Evolutionary conservation across 2,888 invertebrate genomes (phyloP), one percentile per base, ranked within the genome.

Genomic region (Elysia crispata): DNA sequence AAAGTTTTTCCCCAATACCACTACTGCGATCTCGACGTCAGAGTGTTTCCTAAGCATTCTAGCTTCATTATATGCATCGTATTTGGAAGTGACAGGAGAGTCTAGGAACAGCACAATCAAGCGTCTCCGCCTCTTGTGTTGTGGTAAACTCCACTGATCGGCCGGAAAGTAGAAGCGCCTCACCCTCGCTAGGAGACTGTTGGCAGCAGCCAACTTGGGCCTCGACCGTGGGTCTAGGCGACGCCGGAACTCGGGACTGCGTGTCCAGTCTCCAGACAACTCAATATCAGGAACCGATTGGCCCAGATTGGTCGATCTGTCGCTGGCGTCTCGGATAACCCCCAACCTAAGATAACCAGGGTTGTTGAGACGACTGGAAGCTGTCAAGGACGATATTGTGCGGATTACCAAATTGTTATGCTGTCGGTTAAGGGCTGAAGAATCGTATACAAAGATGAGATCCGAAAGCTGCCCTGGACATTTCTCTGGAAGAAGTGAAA

Each of bases 391-490:
- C 18, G 77, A 49, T 20, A 84, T 81, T 60, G 74, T 41, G 20
- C 60, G n/a, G 72, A 76, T 76, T n/a, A 82, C 69, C 66, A 80
- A 69, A 67, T 78, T 28, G 41, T 79, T 74, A 49, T 82, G 77
- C 5, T 72, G 77, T 13, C 50, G 76, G 18, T 49, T 77, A 11
- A 80, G 41, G 1, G 79, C 66, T 13, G 64, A 50, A 0, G 76
- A 49, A 70, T 84, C 84, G 28, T 82, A 84, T n/a, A 82, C 76
- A 30, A 82, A 84, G 13, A 84, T 23, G 18, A 80, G 64, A 54
- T 84, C 84, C 0, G 81, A 76, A 1, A 69, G 73, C 28, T 28
- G 11, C 11, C 11, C n/a, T n/a, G 77, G 67, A 62, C 69, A 77
- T 28, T 28, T 67, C n/a, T 76, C 74, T 72, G 66, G 1, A 23